phyloP scores from a whole-genome alignment of 2,113 vertebrate genomes.

The Callipepla californica region DNA sequence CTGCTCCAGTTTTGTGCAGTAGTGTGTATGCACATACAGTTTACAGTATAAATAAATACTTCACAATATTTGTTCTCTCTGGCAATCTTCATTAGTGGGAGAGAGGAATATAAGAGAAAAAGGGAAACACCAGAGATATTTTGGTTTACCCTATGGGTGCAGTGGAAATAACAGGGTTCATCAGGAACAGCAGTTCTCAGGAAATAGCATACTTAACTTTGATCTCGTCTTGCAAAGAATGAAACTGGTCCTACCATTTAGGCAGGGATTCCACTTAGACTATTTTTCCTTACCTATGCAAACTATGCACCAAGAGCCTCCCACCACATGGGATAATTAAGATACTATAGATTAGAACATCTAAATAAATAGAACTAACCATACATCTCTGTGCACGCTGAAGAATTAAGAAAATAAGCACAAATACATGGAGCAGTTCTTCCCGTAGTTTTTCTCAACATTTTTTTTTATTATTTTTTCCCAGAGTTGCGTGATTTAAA shows the following conservation, averaged over 20 bases:
- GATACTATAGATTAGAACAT: not conserved
- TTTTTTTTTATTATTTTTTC: not conserved
- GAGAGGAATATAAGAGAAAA: not conserved
- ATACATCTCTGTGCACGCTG: not conserved
- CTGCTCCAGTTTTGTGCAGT: not conserved
- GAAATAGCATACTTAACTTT: not conserved
- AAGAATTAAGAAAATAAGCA: not conserved
- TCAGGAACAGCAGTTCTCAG: not conserved
- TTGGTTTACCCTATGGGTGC: not conserved
- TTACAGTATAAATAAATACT: not conserved
- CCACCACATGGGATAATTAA: not conserved
- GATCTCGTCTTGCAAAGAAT: not conserved
- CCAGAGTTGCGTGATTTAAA: not conserved
- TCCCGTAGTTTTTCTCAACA: not conserved
- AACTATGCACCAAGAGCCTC: not conserved
- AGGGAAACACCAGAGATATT: not conserved
- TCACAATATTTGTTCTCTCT: not conserved
- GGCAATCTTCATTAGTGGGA: not conserved
- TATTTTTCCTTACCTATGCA: not conserved
- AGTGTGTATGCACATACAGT: not conserved
- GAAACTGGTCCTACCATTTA: not conserved
- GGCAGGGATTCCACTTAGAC: not conserved
- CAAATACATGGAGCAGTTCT: rapidly evolving
- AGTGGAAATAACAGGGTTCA: not conserved
- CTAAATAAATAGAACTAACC: not conserved